Percentiles rank a stretch among this genome's conserved stretches.
Evolutionary conservation across 1,140 invertebrate genomes (phyloP).

Genomic region (Drosophila mauritiana): DNA sequence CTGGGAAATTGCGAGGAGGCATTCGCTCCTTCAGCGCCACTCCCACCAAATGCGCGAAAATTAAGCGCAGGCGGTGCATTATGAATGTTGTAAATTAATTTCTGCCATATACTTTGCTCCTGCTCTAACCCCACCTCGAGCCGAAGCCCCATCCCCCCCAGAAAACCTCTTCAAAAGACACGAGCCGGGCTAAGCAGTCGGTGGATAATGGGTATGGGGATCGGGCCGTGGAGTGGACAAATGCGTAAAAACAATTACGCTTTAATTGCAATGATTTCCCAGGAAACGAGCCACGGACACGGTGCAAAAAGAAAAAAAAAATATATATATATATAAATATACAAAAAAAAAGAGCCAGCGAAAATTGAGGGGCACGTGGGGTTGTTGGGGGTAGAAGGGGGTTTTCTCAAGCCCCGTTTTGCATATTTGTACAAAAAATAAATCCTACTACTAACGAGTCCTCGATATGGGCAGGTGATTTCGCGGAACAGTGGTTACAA

Average conservation of each 20-base stretch:
- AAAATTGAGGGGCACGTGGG: conserved; percentile 45
- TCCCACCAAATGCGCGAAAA: conserved; percentile 62
- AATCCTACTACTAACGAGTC: conserved; percentile 13
- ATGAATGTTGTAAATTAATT: conserved; percentile 79
- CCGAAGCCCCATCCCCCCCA: no score
- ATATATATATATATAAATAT: no score
- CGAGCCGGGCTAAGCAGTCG: conserved; percentile 62
- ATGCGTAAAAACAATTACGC: conserved; percentile 77
- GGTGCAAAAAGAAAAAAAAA: background rate
- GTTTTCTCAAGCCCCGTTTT: conserved; percentile 6
- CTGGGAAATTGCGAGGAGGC: conserved; percentile 2
- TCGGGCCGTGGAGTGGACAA: conserved; percentile 48
- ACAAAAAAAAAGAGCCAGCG: background rate
- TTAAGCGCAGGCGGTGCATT: conserved; percentile 71
- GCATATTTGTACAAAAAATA: conserved; percentile 15
- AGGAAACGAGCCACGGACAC: conserved; percentile 26
- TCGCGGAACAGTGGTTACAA: background rate
- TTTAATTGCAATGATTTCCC: conserved; percentile 81
- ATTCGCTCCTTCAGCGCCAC: conserved; percentile 56
- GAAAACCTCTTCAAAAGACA: conserved; percentile 51
- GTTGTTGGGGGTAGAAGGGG: background rate
- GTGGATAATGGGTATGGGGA: conserved; percentile 1
- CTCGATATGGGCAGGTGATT: background rate
- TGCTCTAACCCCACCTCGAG: no score
- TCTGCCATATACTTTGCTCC: conserved; percentile 5